Evolutionary conservation across 1,140 invertebrate species (phyloP), one percentile per base, ranked within the genome.

Genomic region (Vanessa tameamea): DNA sequence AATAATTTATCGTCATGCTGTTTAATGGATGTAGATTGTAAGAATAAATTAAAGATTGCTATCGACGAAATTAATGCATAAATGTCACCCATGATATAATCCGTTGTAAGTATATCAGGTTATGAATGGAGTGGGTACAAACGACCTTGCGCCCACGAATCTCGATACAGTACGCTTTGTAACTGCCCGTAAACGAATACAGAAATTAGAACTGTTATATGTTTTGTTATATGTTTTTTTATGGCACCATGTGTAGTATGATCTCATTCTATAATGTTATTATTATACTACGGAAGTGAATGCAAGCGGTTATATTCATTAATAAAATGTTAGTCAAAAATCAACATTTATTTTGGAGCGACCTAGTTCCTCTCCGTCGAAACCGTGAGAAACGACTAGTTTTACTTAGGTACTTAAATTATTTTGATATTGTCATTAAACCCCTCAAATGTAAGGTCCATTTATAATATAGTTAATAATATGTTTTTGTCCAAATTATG

Each of bases 31-130:
- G 64, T 50, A 47, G 47, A 69, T 23, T 59, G 47, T 59, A 47
- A 31, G 13, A 43, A 69, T 69, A 69, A 69, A 69, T 69, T 59
- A 69, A 59, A 69, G 67, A 69, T 69, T 16, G 67, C 57, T 69
- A 69, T 69, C 67, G 16, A 69, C 37, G 59, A 69, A 47, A 69
- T 59, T 47, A 69, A 69, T 59, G 53, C 67, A 47, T 47, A 59
- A 69, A 69, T 69, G 67, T 69, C 67, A 69, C 55, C 8, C 13
- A 43, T 47, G 67, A 69, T 55, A 69, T 69, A 51, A 69, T 59
- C 53, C 43, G 67, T 26, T 69, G 67, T 55, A 69, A 57, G 67
- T 57, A 26, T 59, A 67, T 53, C 57, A 37, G 57, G 57, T 61
- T 70, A 70, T 70, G 68, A 70, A 70, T 70, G 68, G 59, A 70